These are phyloP conservation scores for Papilio aristodemus DNA, from an alignment of 1,140 invertebrate genomes.

Conservation along the genomic window DNA sequence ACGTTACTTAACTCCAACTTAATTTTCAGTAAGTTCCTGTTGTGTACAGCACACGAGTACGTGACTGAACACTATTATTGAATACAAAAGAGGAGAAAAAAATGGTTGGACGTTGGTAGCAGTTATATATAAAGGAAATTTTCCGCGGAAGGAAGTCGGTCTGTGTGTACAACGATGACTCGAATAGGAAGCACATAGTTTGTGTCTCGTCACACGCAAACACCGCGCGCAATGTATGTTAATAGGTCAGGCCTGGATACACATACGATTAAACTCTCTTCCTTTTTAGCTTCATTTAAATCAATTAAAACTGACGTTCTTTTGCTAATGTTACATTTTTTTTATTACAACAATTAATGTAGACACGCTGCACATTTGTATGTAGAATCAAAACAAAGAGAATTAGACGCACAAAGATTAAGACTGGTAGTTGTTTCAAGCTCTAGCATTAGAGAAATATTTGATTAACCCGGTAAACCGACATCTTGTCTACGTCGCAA, in stretches of 20 bases:
- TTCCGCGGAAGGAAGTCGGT: slow-evolving; percentile 11
- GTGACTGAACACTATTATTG: slow-evolving; percentile 15
- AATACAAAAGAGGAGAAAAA: slow-evolving; percentile 5
- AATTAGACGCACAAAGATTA: no score
- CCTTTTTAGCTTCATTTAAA: no score
- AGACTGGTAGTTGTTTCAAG: no score
- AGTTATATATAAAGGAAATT: neutral
- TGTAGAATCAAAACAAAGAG: no score
- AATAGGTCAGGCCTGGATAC: slow-evolving; percentile 25
- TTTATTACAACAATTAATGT: no score
- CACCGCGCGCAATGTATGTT: slow-evolving; percentile 14
- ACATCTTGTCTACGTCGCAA: no score
- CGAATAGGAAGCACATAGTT: slow-evolving; percentile 10
- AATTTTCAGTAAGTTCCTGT: neutral
- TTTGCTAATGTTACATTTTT: no score
- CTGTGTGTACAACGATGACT: slow-evolving; percentile 2
- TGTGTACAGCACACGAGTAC: neutral
- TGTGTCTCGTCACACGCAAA: slow-evolving; percentile 9
- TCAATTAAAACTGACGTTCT: no score
- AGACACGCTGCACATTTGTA: no score
- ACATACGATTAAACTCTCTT: slow-evolving; percentile 1
- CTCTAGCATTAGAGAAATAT: no score
- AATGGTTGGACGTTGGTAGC: neutral
- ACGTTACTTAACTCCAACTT: neutral
- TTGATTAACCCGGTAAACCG: no score